These are phyloP conservation scores for Agonopterix subpropinquella DNA, from an alignment of 2,888 invertebrate species.

Conservation along the genomic window DNA sequence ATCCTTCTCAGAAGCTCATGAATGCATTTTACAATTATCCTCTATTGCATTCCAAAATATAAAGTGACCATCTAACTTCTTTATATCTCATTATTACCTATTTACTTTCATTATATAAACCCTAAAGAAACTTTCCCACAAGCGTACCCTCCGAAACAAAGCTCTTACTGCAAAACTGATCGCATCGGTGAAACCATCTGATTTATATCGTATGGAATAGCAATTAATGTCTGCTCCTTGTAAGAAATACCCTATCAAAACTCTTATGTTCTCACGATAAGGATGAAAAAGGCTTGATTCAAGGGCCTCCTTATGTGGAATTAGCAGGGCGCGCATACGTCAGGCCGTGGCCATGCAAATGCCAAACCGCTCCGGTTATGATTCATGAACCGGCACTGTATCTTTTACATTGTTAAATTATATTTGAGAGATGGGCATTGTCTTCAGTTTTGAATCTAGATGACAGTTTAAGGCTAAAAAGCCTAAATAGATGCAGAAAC, in stretches of 20 bases:
- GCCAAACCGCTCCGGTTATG: constrained; percentile 46
- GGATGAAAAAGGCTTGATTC: neutral
- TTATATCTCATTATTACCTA: too few relatives aligned
- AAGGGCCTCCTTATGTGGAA: neutral
- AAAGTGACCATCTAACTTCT: too few relatives aligned
- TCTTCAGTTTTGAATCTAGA: too few relatives aligned
- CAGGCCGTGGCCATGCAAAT: constrained; percentile 47
- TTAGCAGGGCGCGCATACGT: constrained; percentile 29
- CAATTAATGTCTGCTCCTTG: constrained; percentile 21
- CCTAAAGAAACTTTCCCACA: too few relatives aligned
- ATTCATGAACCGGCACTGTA: constrained; percentile 34
- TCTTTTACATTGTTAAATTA: neutral
- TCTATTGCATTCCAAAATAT: too few relatives aligned
- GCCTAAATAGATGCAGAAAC: too few relatives aligned
- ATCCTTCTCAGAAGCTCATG: too few relatives aligned
- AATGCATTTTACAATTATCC: too few relatives aligned
- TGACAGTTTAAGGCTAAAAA: too few relatives aligned
- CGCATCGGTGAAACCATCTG: constrained; percentile 18
- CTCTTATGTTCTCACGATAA: neutral
- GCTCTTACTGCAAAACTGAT: neutral
- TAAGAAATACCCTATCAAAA: constrained; percentile 14
- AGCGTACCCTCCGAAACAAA: too few relatives aligned
- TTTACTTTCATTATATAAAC: too few relatives aligned
- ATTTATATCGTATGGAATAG: constrained; percentile 59
- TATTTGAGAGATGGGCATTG: too few relatives aligned